Base-by-base conservation (phyloP, 2,797 vertebrate species). In the Pithecia hirsuta region DNA sequence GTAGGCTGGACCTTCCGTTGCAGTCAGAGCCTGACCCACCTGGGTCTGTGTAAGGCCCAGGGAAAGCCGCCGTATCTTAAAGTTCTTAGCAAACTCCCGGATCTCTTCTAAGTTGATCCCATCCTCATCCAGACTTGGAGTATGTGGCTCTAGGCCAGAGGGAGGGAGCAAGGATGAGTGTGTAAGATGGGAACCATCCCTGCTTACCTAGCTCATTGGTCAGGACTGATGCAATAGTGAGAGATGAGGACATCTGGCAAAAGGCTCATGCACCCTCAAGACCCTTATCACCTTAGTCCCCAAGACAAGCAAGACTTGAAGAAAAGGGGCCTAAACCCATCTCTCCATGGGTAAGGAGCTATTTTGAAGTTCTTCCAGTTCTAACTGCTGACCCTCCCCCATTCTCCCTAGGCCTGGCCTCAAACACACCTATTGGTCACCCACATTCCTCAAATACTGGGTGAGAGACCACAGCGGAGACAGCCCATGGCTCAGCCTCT, bases 21-120 rank as follows among this genome's bases (percentile, higher is more conserved):
- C 99, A 0, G 99, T 99, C 95, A 99, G 99, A 7, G 99, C 99
- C 97, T 99, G 99, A 4, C 99, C 99, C 98, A 99, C 99, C 99
- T 99, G 99, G 1, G 99, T 99, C 99, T 99, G 99, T 0, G 99
- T 99, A 67, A 99, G 99, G 36, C 99, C 99, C 85, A 99, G 98
- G 48, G 99, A 99, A 59, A 99, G 98, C 84, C 99, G 99, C 0
- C 99, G 99, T 97, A 99, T 99, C 98, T 99, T 99, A 98, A 99
- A 99, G 98, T 99, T 99, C 99, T 99, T 99, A 98, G 99, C 99
- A 98, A 99, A 99, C 98, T 99, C 99, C n/a, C 99, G 99, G 83
- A 99, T 99, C 96, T 99, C 99, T 98, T 99, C 99, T 98, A 99
- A 99, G 98, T 99, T 99, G 97, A 99, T 99, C 75, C 99, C 99